Evolutionary conservation across 2,113 vertebrate genomes (phyloP), one percentile per base, ranked within the genome.

Genomic region (Mesembrinibis cayennensis): DNA sequence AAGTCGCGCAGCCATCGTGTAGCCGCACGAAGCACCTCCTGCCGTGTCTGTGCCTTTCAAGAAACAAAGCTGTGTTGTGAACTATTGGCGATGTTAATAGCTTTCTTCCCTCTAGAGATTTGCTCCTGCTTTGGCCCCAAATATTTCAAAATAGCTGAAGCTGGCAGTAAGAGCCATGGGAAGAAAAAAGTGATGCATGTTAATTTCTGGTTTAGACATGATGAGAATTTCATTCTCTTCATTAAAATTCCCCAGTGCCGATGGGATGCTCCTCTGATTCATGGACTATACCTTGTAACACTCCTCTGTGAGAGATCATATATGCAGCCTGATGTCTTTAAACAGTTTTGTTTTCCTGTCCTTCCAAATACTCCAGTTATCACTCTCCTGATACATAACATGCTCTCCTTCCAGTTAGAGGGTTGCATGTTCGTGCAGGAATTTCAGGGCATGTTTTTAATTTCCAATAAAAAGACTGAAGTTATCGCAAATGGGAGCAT

Each of bases 171-270:
- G 92, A 96, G 95, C 90, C 89, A 95, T 94, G 55, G 67, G 89
- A 95, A 96, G 96, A 89, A 91, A 96, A 71, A 95, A 94, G 86
- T 95, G 92, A 95, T 94, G 91, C 73, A 71, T 95, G 67, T 96
- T 97, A 96, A 97, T 97, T 97, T 97, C 91, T 93, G 82, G 82
- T 80, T 90, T 94, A 58, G 49, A 92, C 32, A 36, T 95, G 94
- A 97, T 91, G 94, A 97, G 96, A 96, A 97, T 97, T 97, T 96
- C 93, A 95, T 95, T 96, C 73, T 77, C 85, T 97, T 92, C 87
- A 93, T 96, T 93, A 94, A 90, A 97, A 95, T 94, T 94, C 93
- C 82, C 81, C 38, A 9, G 80, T 88, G 95, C 63, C 45, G 5
- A 65, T 70, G 63, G 45, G 80, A 72, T 82, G 81, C 25, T 84